Evolutionary conservation across 1,140 invertebrate species (phyloP).

Genomic region (Temnothorax longispinosus): DNA sequence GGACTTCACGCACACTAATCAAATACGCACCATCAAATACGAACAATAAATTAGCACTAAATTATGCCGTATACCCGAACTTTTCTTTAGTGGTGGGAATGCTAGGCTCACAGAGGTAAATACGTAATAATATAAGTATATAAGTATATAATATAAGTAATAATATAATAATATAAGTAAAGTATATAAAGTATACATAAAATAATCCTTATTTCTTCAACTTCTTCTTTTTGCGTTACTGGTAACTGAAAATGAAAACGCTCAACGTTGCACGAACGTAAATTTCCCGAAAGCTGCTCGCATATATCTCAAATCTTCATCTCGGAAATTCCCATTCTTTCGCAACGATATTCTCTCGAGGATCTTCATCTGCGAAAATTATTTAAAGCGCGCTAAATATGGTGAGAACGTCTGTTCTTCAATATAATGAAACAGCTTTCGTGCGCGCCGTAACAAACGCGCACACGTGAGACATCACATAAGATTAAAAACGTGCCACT

Average conservation of each 20-base stretch:
- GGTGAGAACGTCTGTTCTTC: background rate
- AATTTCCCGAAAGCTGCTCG: background rate
- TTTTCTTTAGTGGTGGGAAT: too few species aligned
- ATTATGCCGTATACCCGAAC: too few species aligned
- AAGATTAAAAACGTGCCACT: slow-evolving; percentile 9
- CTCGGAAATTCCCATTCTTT: background rate
- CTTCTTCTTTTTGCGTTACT: too few species aligned
- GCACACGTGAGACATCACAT: background rate
- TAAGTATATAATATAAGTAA: background rate
- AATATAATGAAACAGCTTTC: slow-evolving; percentile 15
- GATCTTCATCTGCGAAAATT: background rate
- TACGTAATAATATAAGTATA: background rate
- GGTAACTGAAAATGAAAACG: background rate
- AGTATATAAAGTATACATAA: background rate
- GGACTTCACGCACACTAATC: background rate
- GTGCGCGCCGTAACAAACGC: too few species aligned
- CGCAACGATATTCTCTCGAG: background rate
- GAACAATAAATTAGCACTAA: too few species aligned
- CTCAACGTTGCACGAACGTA: background rate
- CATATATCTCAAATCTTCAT: slow-evolving; percentile 1
- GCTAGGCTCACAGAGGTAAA: too few species aligned
- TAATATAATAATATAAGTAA: background rate
- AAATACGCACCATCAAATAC: too few species aligned
- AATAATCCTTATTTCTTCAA: background rate
- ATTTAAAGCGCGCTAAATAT: background rate